These are phyloP conservation scores for Polyploca ridens DNA, from an alignment of 2,888 invertebrate species.

Conservation along the genomic window DNA sequence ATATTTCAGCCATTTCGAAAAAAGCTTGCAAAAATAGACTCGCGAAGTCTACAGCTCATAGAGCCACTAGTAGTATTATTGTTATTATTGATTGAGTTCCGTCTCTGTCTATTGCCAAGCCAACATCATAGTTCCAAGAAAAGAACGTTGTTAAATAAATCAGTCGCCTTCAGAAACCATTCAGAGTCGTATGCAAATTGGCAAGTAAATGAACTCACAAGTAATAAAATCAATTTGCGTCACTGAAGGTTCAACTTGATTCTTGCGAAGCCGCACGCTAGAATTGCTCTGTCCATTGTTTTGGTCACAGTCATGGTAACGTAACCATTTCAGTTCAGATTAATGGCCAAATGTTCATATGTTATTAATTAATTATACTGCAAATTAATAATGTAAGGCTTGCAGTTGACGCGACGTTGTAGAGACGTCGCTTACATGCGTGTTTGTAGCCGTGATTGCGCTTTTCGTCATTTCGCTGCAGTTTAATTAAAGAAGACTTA, in stretches of 20 bases:
- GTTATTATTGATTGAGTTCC: too few relatives aligned
- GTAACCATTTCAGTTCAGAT: constrained; percentile 57
- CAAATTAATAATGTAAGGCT: constrained; percentile 76
- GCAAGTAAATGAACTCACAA: constrained; percentile 35
- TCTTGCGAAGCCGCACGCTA: constrained; percentile 25
- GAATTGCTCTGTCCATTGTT: constrained; percentile 28
- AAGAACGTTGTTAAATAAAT: constrained; percentile 16
- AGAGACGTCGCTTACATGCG: constrained; percentile 48
- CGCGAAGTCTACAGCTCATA: too few relatives aligned
- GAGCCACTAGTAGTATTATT: too few relatives aligned
- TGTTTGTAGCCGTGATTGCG: constrained; percentile 47
- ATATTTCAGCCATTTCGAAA: too few relatives aligned
- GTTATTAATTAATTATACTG: constrained; percentile 77
- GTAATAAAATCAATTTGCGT: constrained; percentile 46
- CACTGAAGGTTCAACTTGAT: constrained; percentile 32
- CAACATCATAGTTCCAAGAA: neutral
- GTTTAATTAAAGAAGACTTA: constrained; percentile 79
- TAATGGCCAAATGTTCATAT: constrained; percentile 67
- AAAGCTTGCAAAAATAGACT: too few relatives aligned
- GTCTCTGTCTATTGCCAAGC: neutral
- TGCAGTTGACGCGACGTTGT: constrained; percentile 73
- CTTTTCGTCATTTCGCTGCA: constrained; percentile 54
- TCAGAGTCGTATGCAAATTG: constrained; percentile 24
- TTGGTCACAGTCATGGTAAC: constrained; percentile 32
- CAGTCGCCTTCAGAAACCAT: constrained; percentile 30